Base-by-base conservation (phyloP, 2,113 vertebrate species). In the Conger conger region DNA sequence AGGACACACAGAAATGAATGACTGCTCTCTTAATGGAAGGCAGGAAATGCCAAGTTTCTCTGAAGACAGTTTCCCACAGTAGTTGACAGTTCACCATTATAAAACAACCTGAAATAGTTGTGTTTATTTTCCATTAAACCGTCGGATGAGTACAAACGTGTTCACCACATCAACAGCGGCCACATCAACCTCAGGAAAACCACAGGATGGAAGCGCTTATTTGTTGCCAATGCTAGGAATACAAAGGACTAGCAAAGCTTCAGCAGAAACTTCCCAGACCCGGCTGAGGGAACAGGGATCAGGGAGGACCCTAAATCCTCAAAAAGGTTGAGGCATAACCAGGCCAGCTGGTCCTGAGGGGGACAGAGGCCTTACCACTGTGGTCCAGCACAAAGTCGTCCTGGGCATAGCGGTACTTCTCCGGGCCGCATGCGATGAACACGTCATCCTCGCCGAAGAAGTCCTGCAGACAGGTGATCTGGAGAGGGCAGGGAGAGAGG, bases 401-500 rank as follows among this genome's bases (percentile, higher is more conserved):
- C 93, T 98, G 98, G 57, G 98, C 97, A 0, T 99, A 99, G 8
- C 98, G 97, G 87, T 95, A 94, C 91, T 99, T 99, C 89, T 99
- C 98, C 18, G 97, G 98, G 30, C 98, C 98, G 8, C 98, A 99
- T 0, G 98, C 98, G 84, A 99, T 97, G 88, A 99, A 99, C 85
- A 99, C 98, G 1, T 99, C 98, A 35, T 99, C 98, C 4, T 99
- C 97, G n/a, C 97, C 97, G 83, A 99, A 99, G 92, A 99, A 99
- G 86, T 99, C 98, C 92, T 99, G 98, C 90, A 99, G 94, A 90
- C 97, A 96, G 11, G 94, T 96, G 57, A 99, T 95, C 98, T 99
- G 89, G 4, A 92, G 86, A 81, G 73, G 88, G 16, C 23, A 50
- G 1, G 81, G 36, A 80, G 3, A 27, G 45, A 50, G 45, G 45